These are phyloP conservation scores for Mionectes macconnelli DNA, from an alignment of 2,113 vertebrate genomes.

Conservation along the genomic window DNA sequence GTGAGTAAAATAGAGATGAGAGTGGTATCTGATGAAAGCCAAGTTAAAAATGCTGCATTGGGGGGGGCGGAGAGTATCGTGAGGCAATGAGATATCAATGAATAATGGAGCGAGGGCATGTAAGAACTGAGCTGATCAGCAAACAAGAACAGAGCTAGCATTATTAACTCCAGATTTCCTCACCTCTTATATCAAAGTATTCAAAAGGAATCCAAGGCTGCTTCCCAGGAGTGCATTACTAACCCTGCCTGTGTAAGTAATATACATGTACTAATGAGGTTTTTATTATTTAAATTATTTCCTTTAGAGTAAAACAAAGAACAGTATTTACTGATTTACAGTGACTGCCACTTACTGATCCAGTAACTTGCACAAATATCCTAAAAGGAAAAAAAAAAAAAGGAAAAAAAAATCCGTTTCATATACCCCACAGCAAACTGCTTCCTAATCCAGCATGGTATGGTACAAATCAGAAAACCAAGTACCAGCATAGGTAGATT, in stretches of 20 bases:
- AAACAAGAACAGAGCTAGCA: neutral
- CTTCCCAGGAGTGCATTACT: neutral
- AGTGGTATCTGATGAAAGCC: neutral
- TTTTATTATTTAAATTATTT: neutral
- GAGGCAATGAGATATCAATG: neutral
- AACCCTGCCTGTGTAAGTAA: neutral
- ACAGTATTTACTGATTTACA: neutral
- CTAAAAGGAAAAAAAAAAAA: neutral
- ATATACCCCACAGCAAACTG: neutral
- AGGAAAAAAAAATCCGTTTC: neutral
- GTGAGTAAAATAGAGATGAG: neutral
- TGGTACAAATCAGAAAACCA: neutral
- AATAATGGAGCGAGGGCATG: neutral
- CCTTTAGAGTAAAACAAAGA: neutral
- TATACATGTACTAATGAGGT: neutral
- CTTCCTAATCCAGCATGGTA: neutral
- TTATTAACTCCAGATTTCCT: neutral
- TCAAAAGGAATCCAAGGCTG: neutral
- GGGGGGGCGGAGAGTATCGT: accelerated
- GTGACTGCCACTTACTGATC: neutral
- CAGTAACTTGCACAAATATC: neutral
- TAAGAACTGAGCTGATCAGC: neutral
- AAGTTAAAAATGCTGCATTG: neutral
- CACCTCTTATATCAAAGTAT: neutral
- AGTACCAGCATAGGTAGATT: neutral